Conservation (phyloP, 2,888 invertebrate genomes). For the Meteorus colon region DNA sequence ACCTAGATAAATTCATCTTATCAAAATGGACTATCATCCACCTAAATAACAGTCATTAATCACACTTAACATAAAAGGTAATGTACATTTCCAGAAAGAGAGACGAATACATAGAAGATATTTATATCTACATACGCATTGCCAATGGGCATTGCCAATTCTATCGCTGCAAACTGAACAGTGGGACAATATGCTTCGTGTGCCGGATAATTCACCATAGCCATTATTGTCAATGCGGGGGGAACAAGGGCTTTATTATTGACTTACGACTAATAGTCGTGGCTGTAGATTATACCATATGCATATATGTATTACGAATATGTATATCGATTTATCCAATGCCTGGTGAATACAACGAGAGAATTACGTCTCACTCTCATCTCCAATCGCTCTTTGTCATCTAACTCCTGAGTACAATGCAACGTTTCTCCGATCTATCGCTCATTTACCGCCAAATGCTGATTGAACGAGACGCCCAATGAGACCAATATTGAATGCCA, state of each 20-base stretch:
- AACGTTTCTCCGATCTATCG: slow-evolving; percentile 58
- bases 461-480: slow-evolving; percentile 56
- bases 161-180: slow-evolving; percentile 57
- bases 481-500: slow-evolving; percentile 45
- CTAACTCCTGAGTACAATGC: slow-evolving; percentile 37
- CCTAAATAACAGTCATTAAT: slow-evolving; percentile 52
- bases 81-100: slow-evolving; percentile 38
- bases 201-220: slow-evolving; percentile 64
- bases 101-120: slow-evolving; percentile 19
- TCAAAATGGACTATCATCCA: background rate
- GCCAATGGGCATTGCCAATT: slow-evolving; percentile 59
- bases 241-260: slow-evolving; percentile 70
- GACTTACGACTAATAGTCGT: slow-evolving; percentile 72
- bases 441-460: slow-evolving; percentile 63
- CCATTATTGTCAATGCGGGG: slow-evolving; percentile 63
- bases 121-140: slow-evolving; percentile 26
- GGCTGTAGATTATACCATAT: slow-evolving; percentile 60
- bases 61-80: slow-evolving; percentile 65
- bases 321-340: background rate
- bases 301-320: slow-evolving; percentile 17
- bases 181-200: slow-evolving; percentile 44
- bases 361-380: slow-evolving; percentile 6
- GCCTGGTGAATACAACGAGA: background rate
- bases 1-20: background rate
- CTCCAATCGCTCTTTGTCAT: slow-evolving; percentile 9